Base-by-base conservation (phyloP, 2,888 invertebrate species). In the Pantelozetes paolii region DNA sequence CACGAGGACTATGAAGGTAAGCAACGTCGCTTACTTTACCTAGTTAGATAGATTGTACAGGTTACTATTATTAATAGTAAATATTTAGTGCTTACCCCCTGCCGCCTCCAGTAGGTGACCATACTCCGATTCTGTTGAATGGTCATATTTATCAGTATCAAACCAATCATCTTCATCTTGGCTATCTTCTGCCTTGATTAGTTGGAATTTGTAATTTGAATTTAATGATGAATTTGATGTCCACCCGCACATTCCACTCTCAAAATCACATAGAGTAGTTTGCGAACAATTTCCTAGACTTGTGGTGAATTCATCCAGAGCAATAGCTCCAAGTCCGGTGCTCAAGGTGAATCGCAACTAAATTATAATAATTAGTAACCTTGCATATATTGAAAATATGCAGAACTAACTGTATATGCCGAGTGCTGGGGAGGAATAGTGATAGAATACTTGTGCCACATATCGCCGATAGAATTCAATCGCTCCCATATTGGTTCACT, bases 241-340 rank as follows among this genome's bases (percentile, higher is more conserved):
- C 73, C 73, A 73, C 1, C 69, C 70, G 23, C 73, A 73, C 20
- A 18, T 69, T 18, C 54, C 48, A 1, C 30, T 54, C 42, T 73
- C 73, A 73, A 73, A 73, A 20, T 73, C 73, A 54, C 73, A 73
- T 5, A 23, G 8, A 28, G 1, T 1, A 28, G 26, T n/a, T 20
- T 45, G 13, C 30, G 30, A 11, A 71, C 71, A 71, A 11, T 30
- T 2, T 1, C 50, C 71, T 11, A 13, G 0, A 15, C 1, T 18
- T 20, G 50, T 13, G 11, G 13, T n/a, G 8, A 71, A 71, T 2
- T 45, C 2, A 20, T 48, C 50, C 20, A 71, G 26, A 1, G 30
- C 71, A 11, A 45, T 30, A 28, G 32, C 48, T 3, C 71, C 71
- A 71, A 8, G 18, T 3, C 32, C 50, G 42, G 50, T 28, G 1